Conservation (phyloP, 1,140 invertebrate genomes). For the Drosophila arizonae region DNA sequence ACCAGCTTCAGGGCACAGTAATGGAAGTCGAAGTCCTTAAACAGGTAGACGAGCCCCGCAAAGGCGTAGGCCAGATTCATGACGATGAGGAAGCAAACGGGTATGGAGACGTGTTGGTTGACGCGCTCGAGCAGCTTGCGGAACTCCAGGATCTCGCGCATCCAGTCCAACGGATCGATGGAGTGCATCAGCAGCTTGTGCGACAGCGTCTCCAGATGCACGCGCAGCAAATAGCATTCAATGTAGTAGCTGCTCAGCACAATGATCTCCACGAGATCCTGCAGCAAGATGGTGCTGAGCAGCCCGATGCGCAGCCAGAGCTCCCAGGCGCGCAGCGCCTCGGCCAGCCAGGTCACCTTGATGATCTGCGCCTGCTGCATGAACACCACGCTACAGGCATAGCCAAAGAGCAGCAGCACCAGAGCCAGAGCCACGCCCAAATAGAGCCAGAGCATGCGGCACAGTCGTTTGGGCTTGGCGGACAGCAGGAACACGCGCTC, state of each 20-base stretch:
- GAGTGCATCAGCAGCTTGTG: slow-evolving; percentile 88
- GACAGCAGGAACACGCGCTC: slow-evolving; percentile 87
- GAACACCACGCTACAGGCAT: slow-evolving; percentile 84
- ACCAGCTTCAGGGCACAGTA: slow-evolving; percentile 84
- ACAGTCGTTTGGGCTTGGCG: slow-evolving; percentile 85
- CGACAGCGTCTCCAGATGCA: slow-evolving; percentile 88
- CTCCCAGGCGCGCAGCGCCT: slow-evolving; percentile 84
- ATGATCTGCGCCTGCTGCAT: slow-evolving; percentile 86
- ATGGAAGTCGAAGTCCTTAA: slow-evolving; percentile 83
- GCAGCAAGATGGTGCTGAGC: slow-evolving; percentile 88
- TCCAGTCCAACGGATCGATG: slow-evolving; percentile 89
- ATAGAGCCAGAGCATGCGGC: slow-evolving; percentile 88
- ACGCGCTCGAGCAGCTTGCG: slow-evolving; percentile 89
- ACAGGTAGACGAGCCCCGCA: slow-evolving; percentile 87
- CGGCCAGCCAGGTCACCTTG: slow-evolving; percentile 54
- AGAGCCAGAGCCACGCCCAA: slow-evolving; percentile 87
- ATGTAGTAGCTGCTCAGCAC: slow-evolving; percentile 91
- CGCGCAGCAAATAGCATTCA: slow-evolving; percentile 89
- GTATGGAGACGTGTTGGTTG: slow-evolving; percentile 88
- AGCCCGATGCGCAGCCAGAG: slow-evolving; percentile 80
- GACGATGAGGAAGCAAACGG: slow-evolving; percentile 89
- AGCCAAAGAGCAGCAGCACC: slow-evolving; percentile 86
- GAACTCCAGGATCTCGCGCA: slow-evolving; percentile 90
- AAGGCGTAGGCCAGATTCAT: slow-evolving; percentile 89
- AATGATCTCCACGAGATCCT: slow-evolving; percentile 90